phyloP scores from a whole-genome alignment of 92 coral and sea anemone genomes.

The Epizoanthus stellaris region DNA sequence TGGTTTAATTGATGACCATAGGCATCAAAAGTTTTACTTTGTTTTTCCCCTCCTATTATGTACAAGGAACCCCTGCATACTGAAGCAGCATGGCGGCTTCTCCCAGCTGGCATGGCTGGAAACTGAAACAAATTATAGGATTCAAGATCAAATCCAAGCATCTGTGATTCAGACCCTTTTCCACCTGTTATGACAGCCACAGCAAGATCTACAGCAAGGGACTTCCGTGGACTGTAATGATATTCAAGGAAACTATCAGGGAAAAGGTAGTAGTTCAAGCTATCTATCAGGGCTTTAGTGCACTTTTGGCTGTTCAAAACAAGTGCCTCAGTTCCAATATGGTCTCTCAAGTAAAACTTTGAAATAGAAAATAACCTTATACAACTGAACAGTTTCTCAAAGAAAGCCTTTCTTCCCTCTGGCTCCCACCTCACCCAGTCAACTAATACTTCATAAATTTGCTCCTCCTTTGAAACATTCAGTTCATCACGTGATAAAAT shows the following conservation, averaged over 20 bases:
- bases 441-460: conserved; percentile 74
- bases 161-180: too few species aligned
- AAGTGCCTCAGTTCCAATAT: conserved; percentile 55
- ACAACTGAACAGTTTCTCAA: conserved; percentile 72
- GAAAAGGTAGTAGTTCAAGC: conserved; percentile 45
- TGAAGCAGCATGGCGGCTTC: conserved; percentile 74
- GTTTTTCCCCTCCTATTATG: conserved; percentile 67
- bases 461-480: conserved; percentile 77
- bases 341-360: conserved; percentile 64
- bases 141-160: too few species aligned
- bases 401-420: conserved; percentile 63
- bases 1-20: too few species aligned
- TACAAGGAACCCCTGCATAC: conserved; percentile 68
- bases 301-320: conserved; percentile 71
- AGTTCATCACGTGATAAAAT: conserved; percentile 79
- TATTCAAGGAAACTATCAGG: conserved; percentile 3
- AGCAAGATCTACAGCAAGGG: conserved; percentile 69
- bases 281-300: conserved; percentile 64
- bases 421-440: conserved; percentile 77
- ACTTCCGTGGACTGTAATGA: conserved; percentile 60
- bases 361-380: conserved; percentile 75
- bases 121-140: conserved; percentile 46
- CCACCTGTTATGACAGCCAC: conserved; percentile 77
- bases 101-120: conserved; percentile 66
- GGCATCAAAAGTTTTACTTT: too few species aligned